Evolutionary conservation across 37 sponge, comb jelly and placozoan species (phyloP), one percentile per base, ranked within the genome.

Genomic region (Diacarnus erythraeanus): DNA sequence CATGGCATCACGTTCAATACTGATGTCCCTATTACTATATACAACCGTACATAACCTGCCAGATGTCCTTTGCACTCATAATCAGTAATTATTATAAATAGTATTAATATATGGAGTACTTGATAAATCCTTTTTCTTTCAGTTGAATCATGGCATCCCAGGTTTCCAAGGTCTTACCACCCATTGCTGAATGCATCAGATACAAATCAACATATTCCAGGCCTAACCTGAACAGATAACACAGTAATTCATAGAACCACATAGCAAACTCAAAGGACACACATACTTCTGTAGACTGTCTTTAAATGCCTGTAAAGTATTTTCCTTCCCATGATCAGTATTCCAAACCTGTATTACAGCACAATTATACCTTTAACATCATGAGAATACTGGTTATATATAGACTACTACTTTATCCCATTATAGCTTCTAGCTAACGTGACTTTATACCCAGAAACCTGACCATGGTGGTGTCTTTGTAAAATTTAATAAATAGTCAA

Each of bases 111-210:
- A 15, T 6, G 6, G 51, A 47, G 6, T 80, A 84, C 90, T 44
- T 83, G 22, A 76, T 36, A 0, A 80, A 71, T 10, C 89, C 89
- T 64, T 82, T 57, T 40, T 80, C 61, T 57, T 93, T 77, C 64
- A 93, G 72, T 42, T 93, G 83, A 37, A 88, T 39, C 83, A 93
- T 87, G 27, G 89, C 73, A 58, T 86, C 75, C 93, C 93, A 93
- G 0, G 93, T 82, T 66, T 93, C 93, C 79, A 93, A 74, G 18
- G 73, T 64, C 56, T 86, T 93, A 25, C 93, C 93, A 18, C 83
- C 82, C n/a, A 59, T 43, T 9, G 89, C 86, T 27, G 93, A 93
- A 57, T 93, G 93, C 70, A 93, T 88, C 51, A 93, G 77, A 42
- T 85, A 93, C 64, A 93, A 71, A 51, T 93, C 93, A 33, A 93